A percentile compares a stretch with the other conserved stretches of the same genome.
Conservation (phyloP, 2,113 vertebrate genomes). For the Amphiprion percula region DNA sequence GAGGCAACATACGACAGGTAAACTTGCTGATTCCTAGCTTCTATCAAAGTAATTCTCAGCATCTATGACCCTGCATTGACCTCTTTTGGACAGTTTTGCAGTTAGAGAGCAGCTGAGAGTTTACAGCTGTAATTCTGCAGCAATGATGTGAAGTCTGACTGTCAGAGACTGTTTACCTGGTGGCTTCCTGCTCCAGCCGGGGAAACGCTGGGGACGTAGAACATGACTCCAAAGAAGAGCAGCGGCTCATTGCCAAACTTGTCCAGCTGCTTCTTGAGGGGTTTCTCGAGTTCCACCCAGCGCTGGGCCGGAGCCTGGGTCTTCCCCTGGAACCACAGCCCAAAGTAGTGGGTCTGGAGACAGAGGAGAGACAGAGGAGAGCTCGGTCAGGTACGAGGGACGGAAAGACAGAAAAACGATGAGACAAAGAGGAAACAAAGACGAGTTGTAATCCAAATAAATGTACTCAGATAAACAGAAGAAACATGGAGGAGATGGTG, state of each 20-base stretch:
- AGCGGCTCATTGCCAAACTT: conserved; percentile 96
- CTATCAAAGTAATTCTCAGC: no score
- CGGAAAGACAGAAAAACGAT: background rate
- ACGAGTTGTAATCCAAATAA: conserved; percentile 8
- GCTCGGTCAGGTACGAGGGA: conserved; percentile 14
- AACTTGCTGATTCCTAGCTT: no score
- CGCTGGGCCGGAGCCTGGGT: conserved; percentile 91
- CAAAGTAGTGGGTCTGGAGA: conserved; percentile 93
- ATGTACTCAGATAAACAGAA: accelerated
- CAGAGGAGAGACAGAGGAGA: conserved; percentile 43
- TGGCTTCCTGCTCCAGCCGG: conserved; percentile 93
- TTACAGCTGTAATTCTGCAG: no score
- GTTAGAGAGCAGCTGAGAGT: no score
- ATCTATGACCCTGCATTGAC: no score
- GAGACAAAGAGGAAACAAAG: conserved; percentile 2
- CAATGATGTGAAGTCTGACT: background rate
- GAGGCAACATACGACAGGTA: no score
- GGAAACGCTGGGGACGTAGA: conserved; percentile 95
- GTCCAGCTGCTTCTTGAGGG: conserved; percentile 98
- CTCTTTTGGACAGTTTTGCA: no score
- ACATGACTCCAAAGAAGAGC: conserved; percentile 98
- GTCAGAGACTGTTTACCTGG: conserved; percentile 85
- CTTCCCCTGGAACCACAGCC: conserved; percentile 97
- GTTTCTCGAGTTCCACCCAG: conserved; percentile 98
- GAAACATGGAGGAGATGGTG: background rate